Percentiles rank a stretch among this genome's conserved stretches.
Conservation (phyloP, 2,888 invertebrate genomes). For the Limnephilus lunatus region DNA sequence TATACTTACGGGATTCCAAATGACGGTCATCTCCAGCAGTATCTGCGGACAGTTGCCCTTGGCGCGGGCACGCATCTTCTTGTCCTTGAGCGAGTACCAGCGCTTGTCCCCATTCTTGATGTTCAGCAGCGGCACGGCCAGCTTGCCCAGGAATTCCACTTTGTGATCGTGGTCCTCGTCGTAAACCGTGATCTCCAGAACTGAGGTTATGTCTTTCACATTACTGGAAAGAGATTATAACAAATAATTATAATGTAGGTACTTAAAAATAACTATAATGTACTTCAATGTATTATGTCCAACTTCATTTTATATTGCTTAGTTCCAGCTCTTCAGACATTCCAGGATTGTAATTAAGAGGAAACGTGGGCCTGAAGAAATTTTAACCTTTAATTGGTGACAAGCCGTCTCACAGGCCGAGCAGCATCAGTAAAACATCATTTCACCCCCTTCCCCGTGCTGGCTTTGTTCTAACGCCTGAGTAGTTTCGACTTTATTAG, state of each 20-base stretch:
- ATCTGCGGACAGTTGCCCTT: slow-evolving; percentile 95
- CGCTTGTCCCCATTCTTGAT: slow-evolving; percentile 93
- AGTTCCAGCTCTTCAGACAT: too few species aligned
- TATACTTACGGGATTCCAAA: slow-evolving; percentile 91
- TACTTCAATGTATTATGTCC: too few species aligned
- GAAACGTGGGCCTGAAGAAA: too few species aligned
- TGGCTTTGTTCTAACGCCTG: too few species aligned
- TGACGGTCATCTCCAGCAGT: slow-evolving; percentile 91
- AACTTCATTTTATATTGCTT: not conserved
- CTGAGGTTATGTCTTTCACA: slow-evolving; percentile 96
- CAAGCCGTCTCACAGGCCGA: too few species aligned
- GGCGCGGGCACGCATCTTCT: slow-evolving; percentile 92
- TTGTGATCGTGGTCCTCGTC: slow-evolving; percentile 99
- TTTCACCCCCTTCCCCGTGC: too few species aligned
- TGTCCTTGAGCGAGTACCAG: slow-evolving; percentile 98
- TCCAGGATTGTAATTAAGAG: too few species aligned
- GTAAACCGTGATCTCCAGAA: slow-evolving; percentile 96
- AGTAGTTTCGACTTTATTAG: too few species aligned
- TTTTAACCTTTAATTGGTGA: too few species aligned
- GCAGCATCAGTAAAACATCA: too few species aligned
- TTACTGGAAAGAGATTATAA: slow-evolving; percentile 77
- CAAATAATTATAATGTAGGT: not conserved
- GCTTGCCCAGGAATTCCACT: slow-evolving; percentile 96
- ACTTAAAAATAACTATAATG: too few species aligned
- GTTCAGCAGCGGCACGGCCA: slow-evolving; percentile 90